Percentiles rank a stretch among this genome's conserved stretches.
phyloP scores from a whole-genome alignment of 2,113 vertebrate species.

The Aepyceros melampus region DNA sequence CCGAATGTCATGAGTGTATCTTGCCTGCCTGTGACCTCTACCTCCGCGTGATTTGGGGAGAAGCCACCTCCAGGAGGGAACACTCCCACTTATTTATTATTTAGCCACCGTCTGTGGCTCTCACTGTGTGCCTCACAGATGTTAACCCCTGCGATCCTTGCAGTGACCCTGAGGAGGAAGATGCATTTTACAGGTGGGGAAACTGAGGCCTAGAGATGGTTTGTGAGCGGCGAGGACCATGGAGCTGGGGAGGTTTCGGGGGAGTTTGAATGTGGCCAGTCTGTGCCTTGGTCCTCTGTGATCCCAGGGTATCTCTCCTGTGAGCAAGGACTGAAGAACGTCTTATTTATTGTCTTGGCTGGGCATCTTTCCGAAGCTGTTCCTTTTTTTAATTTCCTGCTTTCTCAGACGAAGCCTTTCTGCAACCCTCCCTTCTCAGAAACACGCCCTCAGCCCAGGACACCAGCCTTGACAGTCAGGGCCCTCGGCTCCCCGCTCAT shows the following conservation, averaged over 20 bases:
- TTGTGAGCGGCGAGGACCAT: neutral
- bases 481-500: neutral
- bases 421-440: neutral
- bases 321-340: neutral
- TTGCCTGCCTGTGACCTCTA: neutral
- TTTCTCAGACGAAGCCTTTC: neutral
- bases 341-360: neutral
- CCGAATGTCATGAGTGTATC: fast-evolving
- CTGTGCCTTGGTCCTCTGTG: neutral
- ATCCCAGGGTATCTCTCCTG: fast-evolving
- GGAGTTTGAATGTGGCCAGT: neutral
- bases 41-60: fast-evolving
- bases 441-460: neutral
- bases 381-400: conserved; percentile 12
- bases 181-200: neutral
- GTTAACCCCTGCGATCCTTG: neutral
- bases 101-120: fast-evolving
- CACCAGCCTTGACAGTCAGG: neutral
- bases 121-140: fast-evolving
- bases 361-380: neutral
- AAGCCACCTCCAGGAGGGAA: no score
- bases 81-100: neutral
- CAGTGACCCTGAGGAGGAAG: neutral
- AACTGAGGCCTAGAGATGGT: neutral
- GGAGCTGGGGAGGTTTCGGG: fast-evolving